Conservation (phyloP, 2,113 vertebrate species). For the Cyprinodon variegatus region DNA sequence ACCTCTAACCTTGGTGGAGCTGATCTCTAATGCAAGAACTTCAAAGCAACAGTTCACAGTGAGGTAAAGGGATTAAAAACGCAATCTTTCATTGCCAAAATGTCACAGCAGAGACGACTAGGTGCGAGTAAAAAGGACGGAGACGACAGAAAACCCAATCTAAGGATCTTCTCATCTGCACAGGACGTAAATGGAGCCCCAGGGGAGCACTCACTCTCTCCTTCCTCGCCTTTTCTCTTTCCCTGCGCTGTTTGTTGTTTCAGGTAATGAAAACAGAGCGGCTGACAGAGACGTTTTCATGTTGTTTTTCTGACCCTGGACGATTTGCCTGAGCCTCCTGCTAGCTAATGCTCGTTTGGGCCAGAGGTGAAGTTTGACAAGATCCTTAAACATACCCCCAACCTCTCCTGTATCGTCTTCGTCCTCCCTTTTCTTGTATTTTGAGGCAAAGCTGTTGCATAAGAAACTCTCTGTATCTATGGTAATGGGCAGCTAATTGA, state of each 20-base stretch:
- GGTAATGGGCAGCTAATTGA: slow-evolving; percentile 70
- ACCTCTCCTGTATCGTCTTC: not conserved
- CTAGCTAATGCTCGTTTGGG: slow-evolving; percentile 63
- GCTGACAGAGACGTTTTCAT: slow-evolving; percentile 74
- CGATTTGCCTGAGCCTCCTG: slow-evolving; percentile 74
- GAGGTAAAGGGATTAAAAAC: not conserved
- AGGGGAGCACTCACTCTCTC: slow-evolving; percentile 67
- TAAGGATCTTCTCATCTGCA: slow-evolving; percentile 76
- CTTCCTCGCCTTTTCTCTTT: slow-evolving; percentile 55
- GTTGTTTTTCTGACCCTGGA: slow-evolving; percentile 68
- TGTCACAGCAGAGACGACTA: not conserved
- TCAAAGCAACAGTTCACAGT: not conserved
- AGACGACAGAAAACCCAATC: slow-evolving; percentile 45
- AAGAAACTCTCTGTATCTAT: slow-evolving; percentile 58
- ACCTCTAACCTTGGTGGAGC: slow-evolving; percentile 36
- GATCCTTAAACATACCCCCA: slow-evolving; percentile 47
- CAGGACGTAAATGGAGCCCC: slow-evolving; percentile 75
- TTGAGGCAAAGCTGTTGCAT: slow-evolving; percentile 53
- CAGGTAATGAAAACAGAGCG: slow-evolving; percentile 81
- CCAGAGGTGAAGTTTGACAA: slow-evolving; percentile 74
- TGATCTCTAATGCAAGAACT: not conserved
- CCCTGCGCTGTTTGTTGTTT: slow-evolving; percentile 65
- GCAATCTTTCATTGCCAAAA: not conserved
- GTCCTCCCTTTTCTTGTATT: slow-evolving; percentile 35
- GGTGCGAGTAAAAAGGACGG: not conserved